Evolutionary conservation across 2,888 invertebrate genomes (phyloP).

Genomic region (Apodemia mormo): DNA sequence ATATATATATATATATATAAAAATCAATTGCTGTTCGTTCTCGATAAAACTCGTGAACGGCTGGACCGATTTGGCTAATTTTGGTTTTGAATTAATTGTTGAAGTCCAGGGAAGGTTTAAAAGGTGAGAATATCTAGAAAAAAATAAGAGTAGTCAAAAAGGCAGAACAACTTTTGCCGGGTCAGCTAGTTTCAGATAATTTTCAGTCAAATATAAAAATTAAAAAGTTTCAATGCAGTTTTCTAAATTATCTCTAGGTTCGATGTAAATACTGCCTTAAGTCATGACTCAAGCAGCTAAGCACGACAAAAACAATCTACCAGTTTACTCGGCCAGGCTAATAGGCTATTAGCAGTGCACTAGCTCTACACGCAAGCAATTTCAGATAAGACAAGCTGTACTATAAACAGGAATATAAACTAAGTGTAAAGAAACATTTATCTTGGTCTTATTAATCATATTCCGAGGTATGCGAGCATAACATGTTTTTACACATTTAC

Average conservation of each 20-base stretch:
- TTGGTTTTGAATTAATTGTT: no score
- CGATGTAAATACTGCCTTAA: neutral
- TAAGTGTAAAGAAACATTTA: constrained; percentile 16
- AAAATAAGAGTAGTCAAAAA: no score
- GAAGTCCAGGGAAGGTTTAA: no score
- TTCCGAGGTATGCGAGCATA: neutral
- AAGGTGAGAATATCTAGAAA: no score
- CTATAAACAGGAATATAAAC: constrained; percentile 16
- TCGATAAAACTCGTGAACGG: no score
- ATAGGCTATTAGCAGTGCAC: constrained; percentile 53
- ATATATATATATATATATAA: no score
- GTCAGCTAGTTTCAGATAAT: no score
- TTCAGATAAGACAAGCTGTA: constrained; percentile 27
- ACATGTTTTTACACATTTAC: neutral
- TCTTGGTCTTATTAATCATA: constrained; percentile 12
- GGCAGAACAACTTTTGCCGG: no score
- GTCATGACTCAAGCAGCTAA: constrained; percentile 20
- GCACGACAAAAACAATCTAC: constrained; percentile 57
- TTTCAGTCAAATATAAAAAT: no score
- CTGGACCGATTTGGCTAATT: no score
- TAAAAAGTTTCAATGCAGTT: no score
- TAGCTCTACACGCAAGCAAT: constrained; percentile 33
- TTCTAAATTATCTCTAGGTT: neutral
- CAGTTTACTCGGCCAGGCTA: constrained; percentile 55
- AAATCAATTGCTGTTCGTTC: no score